These are phyloP conservation scores for Zeugodacus cucurbitae DNA, from an alignment of 1,140 invertebrate genomes.

Conservation along the genomic window DNA sequence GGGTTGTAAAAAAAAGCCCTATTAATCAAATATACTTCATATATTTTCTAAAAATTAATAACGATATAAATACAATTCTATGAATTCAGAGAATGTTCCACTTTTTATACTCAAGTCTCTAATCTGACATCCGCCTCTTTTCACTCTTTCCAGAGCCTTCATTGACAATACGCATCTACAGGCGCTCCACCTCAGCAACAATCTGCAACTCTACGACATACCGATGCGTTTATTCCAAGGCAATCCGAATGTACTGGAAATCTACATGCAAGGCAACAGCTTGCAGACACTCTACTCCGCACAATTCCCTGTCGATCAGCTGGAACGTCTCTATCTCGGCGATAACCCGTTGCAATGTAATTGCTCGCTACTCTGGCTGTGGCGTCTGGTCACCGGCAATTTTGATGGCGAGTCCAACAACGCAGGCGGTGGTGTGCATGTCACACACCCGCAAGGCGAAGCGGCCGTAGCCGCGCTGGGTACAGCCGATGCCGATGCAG, in stretches of 20 bases:
- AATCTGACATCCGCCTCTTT: background rate
- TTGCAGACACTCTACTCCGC: conserved; percentile 79
- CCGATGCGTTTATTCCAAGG: conserved; percentile 80
- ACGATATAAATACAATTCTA: too few relatives aligned
- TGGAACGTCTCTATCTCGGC: conserved; percentile 76
- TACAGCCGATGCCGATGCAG: conserved; percentile 51
- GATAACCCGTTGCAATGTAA: conserved; percentile 89
- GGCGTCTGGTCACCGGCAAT: conserved; percentile 72
- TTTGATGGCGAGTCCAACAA: conserved; percentile 50
- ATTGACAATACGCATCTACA: conserved; percentile 86
- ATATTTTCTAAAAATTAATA: too few relatives aligned
- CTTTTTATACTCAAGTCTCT: too few relatives aligned
- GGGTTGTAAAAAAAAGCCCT: too few relatives aligned
- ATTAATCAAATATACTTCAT: too few relatives aligned
- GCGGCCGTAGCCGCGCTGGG: conserved; percentile 58
- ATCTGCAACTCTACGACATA: conserved; percentile 75
- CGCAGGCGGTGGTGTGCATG: background rate
- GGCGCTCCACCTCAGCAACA: conserved; percentile 80
- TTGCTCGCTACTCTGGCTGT: conserved; percentile 87
- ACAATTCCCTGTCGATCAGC: conserved; percentile 81
- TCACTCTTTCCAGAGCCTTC: conserved; percentile 71
- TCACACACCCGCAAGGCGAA: conserved; percentile 51
- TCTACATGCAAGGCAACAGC: conserved; percentile 79
- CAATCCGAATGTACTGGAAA: conserved; percentile 77
- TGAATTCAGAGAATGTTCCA: too few relatives aligned